Conservation (phyloP, 1,140 invertebrate species). For the Telenomus remus region DNA sequence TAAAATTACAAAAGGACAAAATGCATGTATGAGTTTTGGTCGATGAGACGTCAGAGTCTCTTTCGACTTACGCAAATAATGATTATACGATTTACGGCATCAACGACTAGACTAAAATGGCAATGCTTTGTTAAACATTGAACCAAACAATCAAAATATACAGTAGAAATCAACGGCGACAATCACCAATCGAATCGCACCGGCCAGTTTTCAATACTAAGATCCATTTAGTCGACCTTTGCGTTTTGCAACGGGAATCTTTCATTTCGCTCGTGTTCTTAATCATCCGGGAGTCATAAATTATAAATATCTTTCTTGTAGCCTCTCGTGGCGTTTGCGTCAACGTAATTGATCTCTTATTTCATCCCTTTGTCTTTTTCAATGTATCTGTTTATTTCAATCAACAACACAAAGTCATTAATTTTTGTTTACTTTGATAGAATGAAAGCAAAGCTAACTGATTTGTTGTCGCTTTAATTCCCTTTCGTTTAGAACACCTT, state of each 20-base stretch:
- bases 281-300: constrained; percentile 45
- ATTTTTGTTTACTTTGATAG: no score
- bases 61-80: background rate
- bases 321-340: constrained; percentile 56
- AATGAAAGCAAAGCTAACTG: no score
- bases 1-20: constrained; percentile 12
- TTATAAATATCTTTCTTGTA: constrained; percentile 58
- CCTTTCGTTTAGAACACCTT: no score
- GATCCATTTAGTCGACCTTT: constrained; percentile 24
- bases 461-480: no score
- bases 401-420: background rate
- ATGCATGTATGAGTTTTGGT: constrained; percentile 7
- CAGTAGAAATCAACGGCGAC: constrained; percentile 11
- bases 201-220: constrained; percentile 51
- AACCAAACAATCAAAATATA: constrained; percentile 39
- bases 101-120: constrained; percentile 50
- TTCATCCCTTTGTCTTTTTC: constrained; percentile 3
- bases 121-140: constrained; percentile 33
- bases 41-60: background rate
- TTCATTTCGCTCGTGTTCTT: background rate
- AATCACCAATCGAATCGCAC: constrained; percentile 42
- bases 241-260: background rate
- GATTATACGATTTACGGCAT: constrained; percentile 9
- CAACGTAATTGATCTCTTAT: constrained; percentile 16
- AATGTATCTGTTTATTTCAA: background rate